Conservation (phyloP, 2,888 invertebrate genomes). For the Eledona agricola region DNA sequence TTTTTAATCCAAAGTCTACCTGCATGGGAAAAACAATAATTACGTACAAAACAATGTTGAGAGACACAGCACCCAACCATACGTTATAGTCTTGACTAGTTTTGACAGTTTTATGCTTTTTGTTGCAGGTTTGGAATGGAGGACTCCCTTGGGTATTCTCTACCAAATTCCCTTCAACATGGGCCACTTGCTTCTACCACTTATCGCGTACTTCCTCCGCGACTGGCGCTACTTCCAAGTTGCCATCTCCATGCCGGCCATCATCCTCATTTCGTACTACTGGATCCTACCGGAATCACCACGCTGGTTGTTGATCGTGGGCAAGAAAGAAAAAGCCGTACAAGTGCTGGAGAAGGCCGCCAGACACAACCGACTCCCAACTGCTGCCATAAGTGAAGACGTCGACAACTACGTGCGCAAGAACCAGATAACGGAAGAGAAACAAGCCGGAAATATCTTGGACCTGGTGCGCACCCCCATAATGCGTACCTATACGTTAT, state of each 20-base stretch:
- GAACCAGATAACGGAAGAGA: slow-evolving; percentile 33
- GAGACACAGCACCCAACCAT: background rate
- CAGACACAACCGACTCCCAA: slow-evolving; percentile 59
- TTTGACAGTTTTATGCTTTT: no score
- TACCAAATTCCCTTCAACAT: slow-evolving; percentile 69
- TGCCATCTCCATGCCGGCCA: slow-evolving; percentile 67
- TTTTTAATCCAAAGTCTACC: no score
- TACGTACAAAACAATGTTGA: background rate
- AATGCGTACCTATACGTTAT: slow-evolving; percentile 75
- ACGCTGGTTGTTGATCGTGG: slow-evolving; percentile 77
- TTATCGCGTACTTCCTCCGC: slow-evolving; percentile 65
- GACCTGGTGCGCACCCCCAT: slow-evolving; percentile 76
- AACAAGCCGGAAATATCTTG: slow-evolving; percentile 60
- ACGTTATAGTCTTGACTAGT: background rate
- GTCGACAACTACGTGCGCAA: slow-evolving; percentile 46
- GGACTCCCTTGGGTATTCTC: slow-evolving; percentile 67
- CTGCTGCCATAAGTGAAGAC: slow-evolving; percentile 52
- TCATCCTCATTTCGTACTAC: slow-evolving; percentile 70
- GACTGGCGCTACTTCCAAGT: slow-evolving; percentile 69
- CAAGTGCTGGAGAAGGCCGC: slow-evolving; percentile 72
- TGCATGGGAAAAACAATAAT: no score
- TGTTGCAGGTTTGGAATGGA: slow-evolving; percentile 63
- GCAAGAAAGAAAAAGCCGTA: slow-evolving; percentile 70
- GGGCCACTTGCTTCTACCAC: slow-evolving; percentile 66
- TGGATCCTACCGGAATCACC: slow-evolving; percentile 83